Conservation (phyloP, 2,113 vertebrate species). For the Tetraodon nigroviridis region DNA sequence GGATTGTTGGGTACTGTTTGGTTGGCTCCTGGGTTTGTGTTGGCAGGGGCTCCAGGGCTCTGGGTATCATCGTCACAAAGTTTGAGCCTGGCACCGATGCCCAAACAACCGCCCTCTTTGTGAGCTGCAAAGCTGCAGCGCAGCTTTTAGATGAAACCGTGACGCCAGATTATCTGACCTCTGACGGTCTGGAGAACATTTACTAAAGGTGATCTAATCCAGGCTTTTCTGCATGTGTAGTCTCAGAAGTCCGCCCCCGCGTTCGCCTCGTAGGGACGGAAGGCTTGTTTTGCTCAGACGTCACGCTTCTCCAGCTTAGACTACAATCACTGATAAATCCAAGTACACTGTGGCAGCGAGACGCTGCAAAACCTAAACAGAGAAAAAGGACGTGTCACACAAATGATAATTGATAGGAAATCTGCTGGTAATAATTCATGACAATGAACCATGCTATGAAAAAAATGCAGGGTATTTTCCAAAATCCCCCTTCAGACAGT, state of each 20-base stretch:
- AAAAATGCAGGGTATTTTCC: background rate
- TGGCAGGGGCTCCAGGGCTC: conserved; percentile 63
- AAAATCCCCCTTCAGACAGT: background rate
- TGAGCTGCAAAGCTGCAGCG: too few species aligned
- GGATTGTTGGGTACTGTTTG: conserved; percentile 48
- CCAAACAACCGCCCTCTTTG: background rate
- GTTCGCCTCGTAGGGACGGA: conserved; percentile 66
- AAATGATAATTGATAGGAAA: conserved; percentile 53
- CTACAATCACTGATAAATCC: conserved; percentile 69
- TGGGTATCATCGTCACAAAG: conserved; percentile 56
- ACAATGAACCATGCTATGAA: conserved; percentile 28
- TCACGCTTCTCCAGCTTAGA: conserved; percentile 71
- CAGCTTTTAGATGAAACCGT: too few species aligned
- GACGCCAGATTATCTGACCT: too few species aligned
- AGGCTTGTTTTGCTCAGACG: conserved; percentile 64
- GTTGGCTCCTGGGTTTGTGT: conserved; percentile 63
- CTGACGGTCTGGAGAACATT: too few species aligned
- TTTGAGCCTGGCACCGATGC: background rate
- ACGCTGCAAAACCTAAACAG: conserved; percentile 66
- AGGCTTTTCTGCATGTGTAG: conserved; percentile 13
- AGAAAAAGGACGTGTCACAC: conserved; percentile 56
- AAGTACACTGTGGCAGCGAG: conserved; percentile 61
- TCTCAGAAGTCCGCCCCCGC: conserved; percentile 41
- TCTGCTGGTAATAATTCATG: conserved; percentile 26
- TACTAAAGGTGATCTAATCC: background rate